These are phyloP conservation scores for Amphipoea oculea DNA, from an alignment of 2,888 invertebrate genomes.

Conservation along the genomic window DNA sequence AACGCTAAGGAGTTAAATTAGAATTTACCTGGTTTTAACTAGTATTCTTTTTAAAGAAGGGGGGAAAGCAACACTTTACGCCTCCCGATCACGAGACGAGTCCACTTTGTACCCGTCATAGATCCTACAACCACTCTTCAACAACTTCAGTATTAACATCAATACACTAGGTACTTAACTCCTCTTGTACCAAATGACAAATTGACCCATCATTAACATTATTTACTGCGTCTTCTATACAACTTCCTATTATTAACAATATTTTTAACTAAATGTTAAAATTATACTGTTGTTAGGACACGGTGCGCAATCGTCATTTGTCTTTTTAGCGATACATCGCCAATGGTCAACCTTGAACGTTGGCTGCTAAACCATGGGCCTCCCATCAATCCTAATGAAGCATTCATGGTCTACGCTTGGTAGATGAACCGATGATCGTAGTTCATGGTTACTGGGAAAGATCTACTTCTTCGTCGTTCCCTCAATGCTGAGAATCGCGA, in stretches of 20 bases:
- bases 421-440: not conserved
- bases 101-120: not conserved
- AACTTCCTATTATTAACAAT: constrained; percentile 22
- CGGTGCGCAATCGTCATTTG: constrained; percentile 8
- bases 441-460: not conserved
- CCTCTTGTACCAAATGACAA: not conserved
- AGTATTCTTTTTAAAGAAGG: not conserved
- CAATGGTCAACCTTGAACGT: not conserved
- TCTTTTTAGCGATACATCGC: not conserved
- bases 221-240: constrained; percentile 8
- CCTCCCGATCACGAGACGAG: no score
- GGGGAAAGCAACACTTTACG: not conserved
- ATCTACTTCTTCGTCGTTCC: no score
- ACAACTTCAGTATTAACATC: not conserved
- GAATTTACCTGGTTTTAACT: not conserved
- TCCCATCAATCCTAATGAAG: not conserved
- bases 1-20: not conserved
- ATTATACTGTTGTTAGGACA: not conserved
- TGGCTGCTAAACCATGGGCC: not conserved
- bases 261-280: constrained; percentile 3
- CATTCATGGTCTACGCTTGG: not conserved
- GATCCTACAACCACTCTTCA: not conserved
- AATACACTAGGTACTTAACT: not conserved
- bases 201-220: constrained; percentile 18
- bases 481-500: no score